Evolutionary conservation across 1,140 invertebrate species (phyloP), one percentile per base, ranked within the genome.

Genomic region (Drosophila athabasca): DNA sequence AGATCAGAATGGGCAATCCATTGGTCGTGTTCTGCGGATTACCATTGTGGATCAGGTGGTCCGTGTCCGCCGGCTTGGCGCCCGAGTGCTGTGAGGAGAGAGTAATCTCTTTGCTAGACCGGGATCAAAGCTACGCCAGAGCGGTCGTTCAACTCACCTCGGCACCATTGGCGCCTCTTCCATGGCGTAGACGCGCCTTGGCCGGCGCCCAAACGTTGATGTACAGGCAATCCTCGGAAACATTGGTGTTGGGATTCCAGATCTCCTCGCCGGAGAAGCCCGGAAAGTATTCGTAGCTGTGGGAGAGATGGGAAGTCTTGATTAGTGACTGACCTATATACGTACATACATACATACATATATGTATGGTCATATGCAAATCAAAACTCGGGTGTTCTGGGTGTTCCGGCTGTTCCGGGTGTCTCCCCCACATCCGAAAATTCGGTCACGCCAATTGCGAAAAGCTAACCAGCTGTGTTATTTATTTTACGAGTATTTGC

Each of bases 231-330:
- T 99, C 97, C 93, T 99, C 97, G 9, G 96, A 97, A 62, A 97
- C 95, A 89, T 97, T 96, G 1, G 97, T 98, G 78, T 97, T 98
- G 0, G 97, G 96, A 92, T 98, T 98, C 97, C 97, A 98, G 96
- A 98, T 98, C 85, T 97, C 96, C 79, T 97, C 96, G n/a, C 97
- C 96, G 61, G 95, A 94, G 91, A 97, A 97, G 1, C 96, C 96
- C 0, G 96, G 96, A 76, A 97, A 97, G 85, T 96, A 97, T 89
- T 97, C 96, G 90, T 97, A 97, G 60, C 91, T 92, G 61, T 22
- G 11, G 35, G 11, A 6, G 22, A 24, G 5, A 0, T 6, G 24
- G 24, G 35, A 26, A 29, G 17, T 29, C 46, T 43, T 54, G 45
- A 57, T 79, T 68, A 68, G 58, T 26, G 44, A 31, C 48, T 68